Evolutionary conservation across 92 coral and sea anemone species (phyloP).

Genomic region (Muricea muricata): DNA sequence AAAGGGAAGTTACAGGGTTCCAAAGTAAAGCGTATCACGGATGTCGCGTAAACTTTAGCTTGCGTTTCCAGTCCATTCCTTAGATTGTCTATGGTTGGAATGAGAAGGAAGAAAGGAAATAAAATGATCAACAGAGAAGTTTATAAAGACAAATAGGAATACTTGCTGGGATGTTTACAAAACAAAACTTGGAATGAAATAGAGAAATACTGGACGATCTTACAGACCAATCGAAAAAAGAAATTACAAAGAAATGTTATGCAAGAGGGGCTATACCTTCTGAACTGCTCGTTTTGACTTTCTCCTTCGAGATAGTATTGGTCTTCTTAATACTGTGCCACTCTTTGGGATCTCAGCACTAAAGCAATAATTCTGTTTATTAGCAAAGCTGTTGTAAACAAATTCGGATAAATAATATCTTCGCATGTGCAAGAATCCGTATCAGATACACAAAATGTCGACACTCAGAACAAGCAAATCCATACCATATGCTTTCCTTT

Average conservation of each 20-base stretch:
- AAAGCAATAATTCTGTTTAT: neutral
- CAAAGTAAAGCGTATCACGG: too few species aligned
- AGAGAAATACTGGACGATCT: too few species aligned
- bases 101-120: neutral
- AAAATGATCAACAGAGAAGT: too few species aligned
- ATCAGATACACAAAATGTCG: too few species aligned
- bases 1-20: too few species aligned
- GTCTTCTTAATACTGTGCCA: conserved; percentile 1
- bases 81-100: too few species aligned
- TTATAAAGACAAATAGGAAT: neutral
- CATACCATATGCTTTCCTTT: neutral
- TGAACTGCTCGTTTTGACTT: neutral
- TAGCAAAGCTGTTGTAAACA: neutral
- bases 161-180: too few species aligned
- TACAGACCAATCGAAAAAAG: neutral
- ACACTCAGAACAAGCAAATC: neutral
- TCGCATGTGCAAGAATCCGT: neutral
- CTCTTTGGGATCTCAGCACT: conserved; percentile 1
- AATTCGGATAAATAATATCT: neutral
- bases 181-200: too few species aligned
- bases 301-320: conserved; percentile 33
- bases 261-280: neutral
- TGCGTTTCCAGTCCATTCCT: too few species aligned
- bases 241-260: neutral
- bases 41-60: too few species aligned